phyloP scores from a whole-genome alignment of 2,113 vertebrate species.

The Tupaia tana region DNA sequence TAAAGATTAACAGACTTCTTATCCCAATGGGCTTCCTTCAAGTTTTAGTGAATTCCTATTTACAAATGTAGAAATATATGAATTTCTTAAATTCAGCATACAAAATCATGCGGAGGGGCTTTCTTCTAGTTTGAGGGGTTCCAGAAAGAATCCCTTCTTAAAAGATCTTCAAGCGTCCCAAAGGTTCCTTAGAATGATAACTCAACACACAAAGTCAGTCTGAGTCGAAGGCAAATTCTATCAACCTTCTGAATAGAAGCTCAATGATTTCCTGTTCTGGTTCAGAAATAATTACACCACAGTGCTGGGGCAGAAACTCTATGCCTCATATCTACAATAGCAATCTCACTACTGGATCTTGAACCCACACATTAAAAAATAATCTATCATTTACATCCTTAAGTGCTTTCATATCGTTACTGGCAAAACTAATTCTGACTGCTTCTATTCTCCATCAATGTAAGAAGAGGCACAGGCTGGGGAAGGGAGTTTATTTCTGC shows the following conservation, averaged over 20 bases:
- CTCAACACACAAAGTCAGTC: background rate
- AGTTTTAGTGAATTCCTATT: background rate
- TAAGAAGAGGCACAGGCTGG: too few species aligned
- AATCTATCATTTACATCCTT: background rate
- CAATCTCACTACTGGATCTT: background rate
- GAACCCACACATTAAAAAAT: background rate
- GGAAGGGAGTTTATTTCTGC: too few species aligned
- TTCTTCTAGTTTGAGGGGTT: background rate
- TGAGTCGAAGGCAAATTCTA: background rate
- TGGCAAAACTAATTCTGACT: too few species aligned
- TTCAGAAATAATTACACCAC: background rate
- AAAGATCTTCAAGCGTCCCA: background rate
- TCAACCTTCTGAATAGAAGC: background rate
- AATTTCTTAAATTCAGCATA: constrained; percentile 16
- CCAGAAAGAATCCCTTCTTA: background rate
- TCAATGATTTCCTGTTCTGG: background rate
- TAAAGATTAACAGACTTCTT: background rate
- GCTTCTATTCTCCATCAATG: too few species aligned
- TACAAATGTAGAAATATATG: background rate
- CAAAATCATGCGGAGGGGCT: background rate
- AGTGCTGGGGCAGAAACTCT: background rate
- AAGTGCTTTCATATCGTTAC: background rate
- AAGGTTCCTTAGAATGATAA: background rate
- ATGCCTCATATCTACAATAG: background rate
- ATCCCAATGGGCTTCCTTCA: background rate